Evolutionary conservation across 2,113 vertebrate genomes (phyloP).

Genomic region (Dinomys branickii): DNA sequence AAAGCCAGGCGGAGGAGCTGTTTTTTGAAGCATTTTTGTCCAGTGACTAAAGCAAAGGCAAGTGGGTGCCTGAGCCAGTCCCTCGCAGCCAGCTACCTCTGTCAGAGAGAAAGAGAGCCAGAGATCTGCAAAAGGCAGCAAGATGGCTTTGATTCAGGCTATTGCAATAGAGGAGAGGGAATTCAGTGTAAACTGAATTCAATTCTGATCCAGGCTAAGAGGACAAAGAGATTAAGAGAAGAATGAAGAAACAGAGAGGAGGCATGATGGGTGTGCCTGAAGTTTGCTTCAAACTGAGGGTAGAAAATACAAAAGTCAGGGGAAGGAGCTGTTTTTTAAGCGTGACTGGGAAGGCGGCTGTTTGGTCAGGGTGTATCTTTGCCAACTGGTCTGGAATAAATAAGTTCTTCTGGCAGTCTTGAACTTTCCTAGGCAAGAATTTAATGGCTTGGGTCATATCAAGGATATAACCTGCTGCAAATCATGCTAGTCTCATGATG

Average conservation of each 20-base stretch:
- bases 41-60: background rate
- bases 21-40: no score
- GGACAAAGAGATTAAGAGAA: background rate
- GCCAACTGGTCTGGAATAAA: background rate
- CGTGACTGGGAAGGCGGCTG: background rate
- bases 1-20: no score
- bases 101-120: background rate
- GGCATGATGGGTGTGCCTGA: background rate
- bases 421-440: background rate
- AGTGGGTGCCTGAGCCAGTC: background rate
- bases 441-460: background rate
- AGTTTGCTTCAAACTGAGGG: background rate
- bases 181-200: background rate
- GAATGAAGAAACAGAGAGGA: background rate
- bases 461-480: background rate
- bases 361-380: background rate
- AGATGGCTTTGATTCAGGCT: background rate
- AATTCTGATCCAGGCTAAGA: background rate
- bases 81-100: background rate
- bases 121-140: background rate
- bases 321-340: background rate
- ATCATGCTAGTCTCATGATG: background rate
- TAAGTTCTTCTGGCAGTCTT: background rate
- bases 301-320: background rate
- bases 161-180: background rate